Evolutionary conservation across 2,113 vertebrate species (phyloP).

Genomic region (Leucoraja erinaceus): DNA sequence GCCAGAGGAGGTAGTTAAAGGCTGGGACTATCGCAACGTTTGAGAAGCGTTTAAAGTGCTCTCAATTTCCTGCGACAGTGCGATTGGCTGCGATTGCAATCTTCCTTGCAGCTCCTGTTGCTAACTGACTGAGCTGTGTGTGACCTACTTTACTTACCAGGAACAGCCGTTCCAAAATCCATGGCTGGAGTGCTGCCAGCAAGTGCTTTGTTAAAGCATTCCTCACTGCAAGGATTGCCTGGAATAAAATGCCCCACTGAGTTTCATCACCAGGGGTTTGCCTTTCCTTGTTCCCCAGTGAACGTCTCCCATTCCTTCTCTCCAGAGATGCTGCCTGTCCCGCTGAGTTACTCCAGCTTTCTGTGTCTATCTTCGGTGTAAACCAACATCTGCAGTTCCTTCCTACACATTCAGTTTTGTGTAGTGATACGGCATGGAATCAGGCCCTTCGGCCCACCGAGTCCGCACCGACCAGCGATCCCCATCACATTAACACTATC

Average conservation of each 20-base stretch:
- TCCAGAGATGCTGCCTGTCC: too few relatives aligned
- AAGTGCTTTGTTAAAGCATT: conserved; percentile 46
- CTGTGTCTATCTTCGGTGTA: too few relatives aligned
- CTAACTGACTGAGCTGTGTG: conserved; percentile 45
- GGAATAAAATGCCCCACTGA: conserved; percentile 40
- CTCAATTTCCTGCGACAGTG: not conserved
- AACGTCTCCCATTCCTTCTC: too few relatives aligned
- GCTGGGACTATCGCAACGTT: too few relatives aligned
- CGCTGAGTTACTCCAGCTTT: too few relatives aligned
- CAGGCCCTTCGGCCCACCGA: too few relatives aligned
- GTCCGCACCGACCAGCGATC: too few relatives aligned
- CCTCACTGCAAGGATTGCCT: conserved; percentile 46
- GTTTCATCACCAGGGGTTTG: conserved; percentile 20
- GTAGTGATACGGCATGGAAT: too few relatives aligned
- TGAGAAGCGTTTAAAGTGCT: not conserved
- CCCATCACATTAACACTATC: too few relatives aligned
- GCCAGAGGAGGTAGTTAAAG: too few relatives aligned
- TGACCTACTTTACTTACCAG: conserved; percentile 69
- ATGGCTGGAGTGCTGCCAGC: conserved; percentile 53
- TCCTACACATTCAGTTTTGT: too few relatives aligned
- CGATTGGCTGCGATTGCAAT: conserved; percentile 44
- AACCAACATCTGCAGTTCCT: too few relatives aligned
- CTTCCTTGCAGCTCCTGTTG: conserved; percentile 47
- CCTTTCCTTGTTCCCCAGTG: conserved; percentile 1
- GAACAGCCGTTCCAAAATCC: conserved; percentile 59